Conservation (phyloP, 2,797 vertebrate genomes). For the Cynopterus sphinx region DNA sequence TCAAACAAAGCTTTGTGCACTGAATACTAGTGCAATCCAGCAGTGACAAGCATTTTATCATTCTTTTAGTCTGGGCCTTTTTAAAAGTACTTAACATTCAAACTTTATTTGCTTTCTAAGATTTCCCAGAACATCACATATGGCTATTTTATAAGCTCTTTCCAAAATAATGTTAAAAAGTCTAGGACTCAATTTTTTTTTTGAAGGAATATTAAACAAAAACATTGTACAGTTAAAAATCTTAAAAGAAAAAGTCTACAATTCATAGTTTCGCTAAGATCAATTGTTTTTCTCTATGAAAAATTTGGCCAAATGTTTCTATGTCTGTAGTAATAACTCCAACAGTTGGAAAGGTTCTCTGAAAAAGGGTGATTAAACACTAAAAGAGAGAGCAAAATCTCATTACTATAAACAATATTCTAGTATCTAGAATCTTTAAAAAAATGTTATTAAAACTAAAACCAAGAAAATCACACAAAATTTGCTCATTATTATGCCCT, state of each 20-base stretch:
- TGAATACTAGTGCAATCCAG: not conserved
- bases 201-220: not conserved
- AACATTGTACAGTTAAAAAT: constrained; percentile 40
- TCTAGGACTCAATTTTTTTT: not conserved
- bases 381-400: not conserved
- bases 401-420: not conserved
- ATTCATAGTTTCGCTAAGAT: constrained; percentile 11
- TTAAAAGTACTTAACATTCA: constrained; percentile 5
- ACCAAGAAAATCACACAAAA: not conserved
- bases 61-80: not conserved
- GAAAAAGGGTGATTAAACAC: not conserved
- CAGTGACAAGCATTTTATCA: not conserved
- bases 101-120: constrained; percentile 1
- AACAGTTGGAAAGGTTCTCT: constrained; percentile 2
- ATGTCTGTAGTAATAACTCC: not conserved
- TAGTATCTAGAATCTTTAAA: not conserved
- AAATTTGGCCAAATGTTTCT: not conserved
- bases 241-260: constrained; percentile 19
- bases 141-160: not conserved
- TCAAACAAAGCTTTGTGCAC: not conserved
- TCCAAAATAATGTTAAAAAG: not conserved
- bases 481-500: not conserved
- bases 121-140: not conserved
- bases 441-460: not conserved
- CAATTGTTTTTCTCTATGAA: not conserved